These are phyloP conservation scores for Spatula versicolor DNA, from an alignment of 2,797 vertebrate species.

Conservation along the genomic window DNA sequence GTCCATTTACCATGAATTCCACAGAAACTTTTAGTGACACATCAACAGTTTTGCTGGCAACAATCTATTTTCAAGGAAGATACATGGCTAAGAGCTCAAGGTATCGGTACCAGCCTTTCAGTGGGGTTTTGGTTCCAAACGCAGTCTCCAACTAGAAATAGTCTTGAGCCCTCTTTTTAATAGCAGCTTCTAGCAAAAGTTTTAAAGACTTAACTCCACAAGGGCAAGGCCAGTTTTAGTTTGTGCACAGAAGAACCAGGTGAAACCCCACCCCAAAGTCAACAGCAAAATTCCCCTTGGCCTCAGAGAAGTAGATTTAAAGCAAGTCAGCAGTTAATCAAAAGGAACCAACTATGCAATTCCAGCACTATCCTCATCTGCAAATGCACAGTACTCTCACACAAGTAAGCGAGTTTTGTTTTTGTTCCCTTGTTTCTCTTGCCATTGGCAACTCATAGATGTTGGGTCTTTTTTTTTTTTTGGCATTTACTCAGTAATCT, in stretches of 20 bases:
- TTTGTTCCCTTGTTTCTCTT: conserved; percentile 58
- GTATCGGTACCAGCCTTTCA: conserved; percentile 28
- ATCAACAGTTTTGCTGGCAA: conserved; percentile 64
- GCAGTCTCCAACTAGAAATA: conserved; percentile 48
- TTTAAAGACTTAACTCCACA: conserved; percentile 47
- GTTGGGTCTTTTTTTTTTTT: conserved; percentile 53
- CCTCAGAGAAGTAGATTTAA: conserved; percentile 41
- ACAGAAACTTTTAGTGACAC: conserved; percentile 53
- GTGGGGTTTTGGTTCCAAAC: conserved; percentile 63
- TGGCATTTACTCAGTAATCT: conserved; percentile 72
- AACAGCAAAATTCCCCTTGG: conserved; percentile 19
- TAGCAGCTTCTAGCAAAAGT: conserved; percentile 63
- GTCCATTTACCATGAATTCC: conserved; percentile 57
- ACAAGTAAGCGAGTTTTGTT: background rate
- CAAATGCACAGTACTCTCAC: conserved; percentile 2
- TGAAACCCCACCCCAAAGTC: conserved; percentile 34
- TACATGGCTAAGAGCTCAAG: conserved; percentile 66
- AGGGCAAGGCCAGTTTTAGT: conserved; percentile 43
- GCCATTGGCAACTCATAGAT: conserved; percentile 47
- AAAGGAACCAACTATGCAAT: background rate
- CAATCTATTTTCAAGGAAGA: conserved; percentile 59
- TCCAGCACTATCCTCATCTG: conserved; percentile 18
- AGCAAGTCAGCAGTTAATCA: conserved; percentile 51
- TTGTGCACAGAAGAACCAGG: conserved; percentile 27
- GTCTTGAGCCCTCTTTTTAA: conserved; percentile 51